These are phyloP conservation scores for Palythoa grandis DNA, from an alignment of 92 coral and sea anemone species.

Conservation along the genomic window DNA sequence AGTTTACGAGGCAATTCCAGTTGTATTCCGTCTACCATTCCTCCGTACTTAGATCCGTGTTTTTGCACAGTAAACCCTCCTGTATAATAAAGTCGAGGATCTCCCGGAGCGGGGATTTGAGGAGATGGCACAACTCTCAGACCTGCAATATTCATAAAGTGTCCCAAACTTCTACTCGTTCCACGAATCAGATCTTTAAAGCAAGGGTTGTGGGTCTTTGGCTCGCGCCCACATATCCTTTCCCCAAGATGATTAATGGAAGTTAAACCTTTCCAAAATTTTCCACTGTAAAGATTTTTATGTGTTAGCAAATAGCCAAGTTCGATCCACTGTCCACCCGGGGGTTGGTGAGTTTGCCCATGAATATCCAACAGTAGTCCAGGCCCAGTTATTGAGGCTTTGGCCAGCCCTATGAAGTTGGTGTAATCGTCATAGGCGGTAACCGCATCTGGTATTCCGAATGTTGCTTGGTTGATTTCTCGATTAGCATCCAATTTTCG, in stretches of 20 bases:
- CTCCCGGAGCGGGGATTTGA: background rate
- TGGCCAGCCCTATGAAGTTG: slow-evolving; percentile 23
- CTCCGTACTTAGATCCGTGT: slow-evolving; percentile 8
- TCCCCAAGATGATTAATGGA: slow-evolving; percentile 19
- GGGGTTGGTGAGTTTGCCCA: slow-evolving; percentile 27
- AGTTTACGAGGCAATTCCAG: slow-evolving; percentile 2
- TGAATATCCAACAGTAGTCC: slow-evolving; percentile 45
- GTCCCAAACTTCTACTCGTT: slow-evolving; percentile 14
- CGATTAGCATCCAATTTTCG: slow-evolving; percentile 42
- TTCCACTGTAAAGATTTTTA: slow-evolving; percentile 11
- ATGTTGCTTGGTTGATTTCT: slow-evolving; percentile 44
- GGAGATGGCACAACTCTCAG: slow-evolving; percentile 19
- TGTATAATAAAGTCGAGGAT: background rate
- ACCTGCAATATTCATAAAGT: background rate
- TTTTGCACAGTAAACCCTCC: background rate
- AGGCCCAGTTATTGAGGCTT: slow-evolving; percentile 20
- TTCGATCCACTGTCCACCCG: slow-evolving; percentile 20
- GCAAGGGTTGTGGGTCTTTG: background rate
- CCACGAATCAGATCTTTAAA: slow-evolving; percentile 46
- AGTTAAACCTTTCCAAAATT: background rate
- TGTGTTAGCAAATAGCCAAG: slow-evolving; percentile 23
- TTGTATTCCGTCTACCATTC: background rate
- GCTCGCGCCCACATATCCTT: background rate
- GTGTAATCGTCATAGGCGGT: slow-evolving; percentile 30
- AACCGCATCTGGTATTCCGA: slow-evolving; percentile 39